Evolutionary conservation across 2,113 vertebrate species (phyloP).

Genomic region (Carassius gibelio): DNA sequence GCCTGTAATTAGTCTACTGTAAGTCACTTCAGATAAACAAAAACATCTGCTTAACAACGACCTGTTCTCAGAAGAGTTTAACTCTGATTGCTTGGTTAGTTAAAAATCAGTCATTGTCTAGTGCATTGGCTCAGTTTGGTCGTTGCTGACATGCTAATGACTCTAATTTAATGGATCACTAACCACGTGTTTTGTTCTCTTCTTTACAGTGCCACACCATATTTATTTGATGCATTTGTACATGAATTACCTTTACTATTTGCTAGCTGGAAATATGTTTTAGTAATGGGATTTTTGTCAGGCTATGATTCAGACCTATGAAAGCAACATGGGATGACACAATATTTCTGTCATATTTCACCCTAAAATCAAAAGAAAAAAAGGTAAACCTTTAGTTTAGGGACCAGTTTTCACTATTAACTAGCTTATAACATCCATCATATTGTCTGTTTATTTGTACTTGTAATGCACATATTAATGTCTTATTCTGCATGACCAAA

Average conservation of each 20-base stretch:
- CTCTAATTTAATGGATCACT: no score
- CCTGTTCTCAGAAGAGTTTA: background rate
- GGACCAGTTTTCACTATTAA: no score
- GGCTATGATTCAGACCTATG: background rate
- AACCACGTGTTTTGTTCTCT: background rate
- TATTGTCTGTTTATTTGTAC: no score
- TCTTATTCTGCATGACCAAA: no score
- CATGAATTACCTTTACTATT: background rate
- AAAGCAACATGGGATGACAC: background rate
- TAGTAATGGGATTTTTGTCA: background rate
- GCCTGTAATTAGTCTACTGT: background rate
- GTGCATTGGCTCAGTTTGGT: background rate
- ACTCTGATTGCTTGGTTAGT: background rate
- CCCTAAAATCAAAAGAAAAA: background rate
- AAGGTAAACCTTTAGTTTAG: no score
- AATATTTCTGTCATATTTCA: background rate
- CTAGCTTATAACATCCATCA: no score
- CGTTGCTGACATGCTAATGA: background rate
- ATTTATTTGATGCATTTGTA: background rate
- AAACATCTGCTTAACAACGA: background rate
- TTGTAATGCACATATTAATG: no score
- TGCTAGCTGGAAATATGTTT: background rate
- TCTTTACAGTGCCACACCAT: background rate
- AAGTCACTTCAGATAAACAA: background rate
- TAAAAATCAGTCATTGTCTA: background rate